These are phyloP conservation scores for Rhynchonycteris naso DNA, from an alignment of 2,797 vertebrate genomes.

Conservation along the genomic window DNA sequence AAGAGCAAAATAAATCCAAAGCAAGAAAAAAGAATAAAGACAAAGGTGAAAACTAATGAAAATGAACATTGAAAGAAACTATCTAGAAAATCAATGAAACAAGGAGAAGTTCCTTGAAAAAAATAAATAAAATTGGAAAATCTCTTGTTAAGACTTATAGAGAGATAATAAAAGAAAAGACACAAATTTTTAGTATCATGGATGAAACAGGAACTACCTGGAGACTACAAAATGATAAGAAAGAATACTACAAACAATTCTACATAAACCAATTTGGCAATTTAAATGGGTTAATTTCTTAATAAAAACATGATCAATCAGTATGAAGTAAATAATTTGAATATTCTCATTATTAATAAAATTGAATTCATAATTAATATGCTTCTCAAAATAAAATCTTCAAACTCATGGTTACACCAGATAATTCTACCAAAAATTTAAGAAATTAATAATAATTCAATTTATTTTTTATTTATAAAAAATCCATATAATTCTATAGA, in stretches of 20 bases:
- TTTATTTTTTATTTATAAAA: too few species aligned
- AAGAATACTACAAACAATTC: neutral
- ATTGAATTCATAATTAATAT: slow-evolving; percentile 13
- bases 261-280: neutral
- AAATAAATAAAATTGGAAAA: neutral
- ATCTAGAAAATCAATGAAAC: slow-evolving; percentile 3
- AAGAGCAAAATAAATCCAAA: neutral
- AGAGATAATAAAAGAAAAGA: neutral
- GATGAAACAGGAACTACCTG: neutral
- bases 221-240: slow-evolving; percentile 10
- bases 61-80: neutral
- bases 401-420: neutral
- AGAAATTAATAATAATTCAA: slow-evolving; percentile 5
- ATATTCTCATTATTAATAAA: neutral
- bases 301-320: neutral
- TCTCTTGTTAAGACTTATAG: neutral
- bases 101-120: neutral
- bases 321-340: neutral
- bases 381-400: slow-evolving; percentile 3
- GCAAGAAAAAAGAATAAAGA: slow-evolving; percentile 22
- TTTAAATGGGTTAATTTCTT: neutral
- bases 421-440: neutral
- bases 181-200: neutral
- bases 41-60: slow-evolving; percentile 1
- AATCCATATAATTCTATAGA: neutral